Conservation (phyloP, 2,113 vertebrate species). For the Alaudala cheleensis region DNA sequence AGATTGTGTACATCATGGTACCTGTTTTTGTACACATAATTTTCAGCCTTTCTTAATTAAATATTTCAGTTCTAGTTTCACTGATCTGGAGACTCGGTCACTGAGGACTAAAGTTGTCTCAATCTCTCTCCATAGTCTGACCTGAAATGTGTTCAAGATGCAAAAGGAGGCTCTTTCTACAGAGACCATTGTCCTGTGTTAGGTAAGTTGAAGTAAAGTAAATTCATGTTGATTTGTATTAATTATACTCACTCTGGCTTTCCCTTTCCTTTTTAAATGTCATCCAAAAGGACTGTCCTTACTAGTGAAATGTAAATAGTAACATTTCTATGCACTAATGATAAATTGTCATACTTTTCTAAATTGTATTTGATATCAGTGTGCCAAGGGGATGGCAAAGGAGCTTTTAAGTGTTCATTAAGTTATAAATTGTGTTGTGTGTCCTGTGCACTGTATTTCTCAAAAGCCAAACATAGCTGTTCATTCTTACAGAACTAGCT, state of each 20-base stretch:
- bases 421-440: not conserved
- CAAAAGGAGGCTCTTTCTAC: constrained; percentile 99
- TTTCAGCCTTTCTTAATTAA: not conserved
- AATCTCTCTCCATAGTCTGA: constrained; percentile 83
- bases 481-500: not conserved
- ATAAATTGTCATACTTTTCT: not conserved
- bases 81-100: not conserved
- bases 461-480: not conserved
- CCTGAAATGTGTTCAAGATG: constrained; percentile 98
- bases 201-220: constrained; percentile 80
- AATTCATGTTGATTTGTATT: not conserved
- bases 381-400: not conserved
- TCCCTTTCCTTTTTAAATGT: not conserved
- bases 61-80: not conserved
- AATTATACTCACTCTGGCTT: not conserved
- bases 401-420: not conserved
- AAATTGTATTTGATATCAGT: not conserved
- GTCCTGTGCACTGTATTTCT: not conserved
- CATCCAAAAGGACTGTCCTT: not conserved
- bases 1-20: not conserved
- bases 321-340: not conserved
- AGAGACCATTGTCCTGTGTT: constrained; percentile 98
- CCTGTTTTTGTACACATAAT: not conserved
- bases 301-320: not conserved
- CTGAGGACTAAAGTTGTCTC: constrained; percentile 8